These are phyloP conservation scores for Myioborus melanocephalus DNA, from an alignment of 2,797 vertebrate genomes.

Conservation along the genomic window DNA sequence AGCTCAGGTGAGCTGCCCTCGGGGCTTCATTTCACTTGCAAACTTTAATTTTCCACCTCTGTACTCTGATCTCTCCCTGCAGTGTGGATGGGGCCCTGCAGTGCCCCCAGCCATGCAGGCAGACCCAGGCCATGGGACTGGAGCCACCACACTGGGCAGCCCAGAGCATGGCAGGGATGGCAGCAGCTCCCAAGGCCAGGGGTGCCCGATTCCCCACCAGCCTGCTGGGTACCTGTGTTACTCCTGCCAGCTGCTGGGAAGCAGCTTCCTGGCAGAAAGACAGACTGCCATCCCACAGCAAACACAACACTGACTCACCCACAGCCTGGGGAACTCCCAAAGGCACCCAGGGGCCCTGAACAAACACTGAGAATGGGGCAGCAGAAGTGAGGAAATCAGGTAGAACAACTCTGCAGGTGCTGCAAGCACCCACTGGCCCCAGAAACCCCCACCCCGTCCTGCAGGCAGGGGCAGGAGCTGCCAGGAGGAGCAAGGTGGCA, in stretches of 20 bases:
- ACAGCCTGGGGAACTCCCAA: not conserved
- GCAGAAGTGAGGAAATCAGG: not conserved
- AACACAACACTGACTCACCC: not conserved
- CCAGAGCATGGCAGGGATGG: fast-evolving
- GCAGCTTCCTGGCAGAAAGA: not conserved
- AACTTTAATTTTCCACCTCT: not conserved
- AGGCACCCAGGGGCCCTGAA: not conserved
- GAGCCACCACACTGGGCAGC: fast-evolving
- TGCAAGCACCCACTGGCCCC: not conserved
- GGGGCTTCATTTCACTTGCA: not conserved
- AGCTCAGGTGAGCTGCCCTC: not conserved
- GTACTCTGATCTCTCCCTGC: not conserved
- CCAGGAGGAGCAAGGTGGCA: not conserved
- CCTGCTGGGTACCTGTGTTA: not conserved
- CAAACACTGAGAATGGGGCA: not conserved
- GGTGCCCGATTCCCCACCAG: not conserved
- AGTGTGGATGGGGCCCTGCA: fast-evolving
- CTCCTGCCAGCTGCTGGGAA: not conserved
- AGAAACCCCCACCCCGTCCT: not conserved
- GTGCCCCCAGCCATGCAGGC: not conserved
- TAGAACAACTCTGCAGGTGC: not conserved
- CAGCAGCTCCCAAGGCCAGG: not conserved
- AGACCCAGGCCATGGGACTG: fast-evolving
- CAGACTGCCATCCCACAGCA: not conserved
- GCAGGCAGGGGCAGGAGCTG: not conserved